Evolutionary conservation across 92 coral and sea anemone genomes (phyloP).

Genomic region (Epizoanthus stellaris): DNA sequence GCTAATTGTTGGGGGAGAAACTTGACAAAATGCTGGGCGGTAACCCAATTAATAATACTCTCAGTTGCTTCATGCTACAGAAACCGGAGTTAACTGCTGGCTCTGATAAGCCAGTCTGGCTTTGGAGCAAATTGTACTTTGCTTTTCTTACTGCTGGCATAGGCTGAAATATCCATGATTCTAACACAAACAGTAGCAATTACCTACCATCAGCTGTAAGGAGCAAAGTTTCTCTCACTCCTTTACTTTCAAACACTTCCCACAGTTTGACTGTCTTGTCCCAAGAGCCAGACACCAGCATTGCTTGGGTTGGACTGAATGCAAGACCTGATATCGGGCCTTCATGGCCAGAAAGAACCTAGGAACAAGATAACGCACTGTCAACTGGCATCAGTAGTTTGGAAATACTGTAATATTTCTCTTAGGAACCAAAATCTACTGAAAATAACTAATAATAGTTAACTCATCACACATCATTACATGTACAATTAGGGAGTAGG

Average conservation of each 20-base stretch:
- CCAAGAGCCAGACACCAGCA: constrained; percentile 96
- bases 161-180: too few relatives aligned
- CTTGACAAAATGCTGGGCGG: too few relatives aligned
- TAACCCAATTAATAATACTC: too few relatives aligned
- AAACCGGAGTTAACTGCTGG: background rate
- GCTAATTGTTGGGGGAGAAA: too few relatives aligned
- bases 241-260: constrained; percentile 92
- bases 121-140: background rate
- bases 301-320: constrained; percentile 89
- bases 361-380: background rate
- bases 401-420: too few relatives aligned
- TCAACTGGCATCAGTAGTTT: background rate
- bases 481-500: too few relatives aligned
- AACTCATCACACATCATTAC: too few relatives aligned
- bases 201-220: constrained; percentile 91
- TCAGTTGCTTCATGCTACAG: too few relatives aligned
- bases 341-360: constrained; percentile 97
- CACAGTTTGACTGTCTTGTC: constrained; percentile 95
- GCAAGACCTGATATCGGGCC: constrained; percentile 91
- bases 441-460: too few relatives aligned
- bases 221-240: constrained; percentile 87
- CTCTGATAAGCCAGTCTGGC: background rate
- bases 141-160: too few relatives aligned
- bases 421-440: too few relatives aligned
- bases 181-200: too few relatives aligned